phyloP scores from a whole-genome alignment of 2,113 vertebrate genomes.

The Potamarius usumacintae region DNA sequence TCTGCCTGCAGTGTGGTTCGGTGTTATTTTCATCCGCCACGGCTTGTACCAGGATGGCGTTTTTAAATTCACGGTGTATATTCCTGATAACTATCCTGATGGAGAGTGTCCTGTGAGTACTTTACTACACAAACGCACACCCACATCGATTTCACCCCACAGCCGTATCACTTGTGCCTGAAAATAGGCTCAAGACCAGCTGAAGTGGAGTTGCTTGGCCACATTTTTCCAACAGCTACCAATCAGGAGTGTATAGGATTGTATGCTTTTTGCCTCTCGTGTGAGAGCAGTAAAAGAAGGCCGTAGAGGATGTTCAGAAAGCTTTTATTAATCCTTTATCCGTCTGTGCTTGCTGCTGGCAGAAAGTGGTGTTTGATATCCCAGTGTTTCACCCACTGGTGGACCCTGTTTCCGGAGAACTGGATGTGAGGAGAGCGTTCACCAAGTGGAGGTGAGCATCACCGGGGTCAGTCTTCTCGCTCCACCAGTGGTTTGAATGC shows the following conservation, averaged over 20 bases:
- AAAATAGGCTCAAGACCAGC: background rate
- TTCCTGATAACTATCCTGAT: slow-evolving; percentile 98
- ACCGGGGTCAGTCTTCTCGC: background rate
- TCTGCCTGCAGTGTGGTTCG: slow-evolving; percentile 91
- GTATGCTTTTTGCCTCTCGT: background rate
- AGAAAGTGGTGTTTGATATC: slow-evolving; percentile 94
- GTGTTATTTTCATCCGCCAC: slow-evolving; percentile 97
- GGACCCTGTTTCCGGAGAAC: slow-evolving; percentile 90
- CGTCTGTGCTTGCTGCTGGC: slow-evolving; percentile 14
- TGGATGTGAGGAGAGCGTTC: slow-evolving; percentile 95
- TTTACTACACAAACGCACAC: background rate
- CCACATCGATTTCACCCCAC: background rate
- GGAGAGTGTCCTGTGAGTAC: slow-evolving; percentile 87
- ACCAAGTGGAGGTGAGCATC: slow-evolving; percentile 91
- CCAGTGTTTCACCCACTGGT: slow-evolving; percentile 96
- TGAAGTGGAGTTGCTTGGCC: background rate
- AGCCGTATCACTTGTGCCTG: background rate
- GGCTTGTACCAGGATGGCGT: slow-evolving; percentile 97
- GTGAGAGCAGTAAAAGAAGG: background rate
- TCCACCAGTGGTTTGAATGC: background rate
- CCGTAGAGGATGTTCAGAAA: no score
- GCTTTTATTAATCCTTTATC: background rate
- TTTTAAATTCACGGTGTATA: slow-evolving; percentile 98
- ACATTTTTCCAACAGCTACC: background rate
- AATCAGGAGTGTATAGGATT: background rate